A percentile compares a stretch with the other conserved stretches of the same genome.
Evolutionary conservation across 1,140 invertebrate genomes (phyloP).

Genomic region (Pseudomyrmex cubaensis): DNA sequence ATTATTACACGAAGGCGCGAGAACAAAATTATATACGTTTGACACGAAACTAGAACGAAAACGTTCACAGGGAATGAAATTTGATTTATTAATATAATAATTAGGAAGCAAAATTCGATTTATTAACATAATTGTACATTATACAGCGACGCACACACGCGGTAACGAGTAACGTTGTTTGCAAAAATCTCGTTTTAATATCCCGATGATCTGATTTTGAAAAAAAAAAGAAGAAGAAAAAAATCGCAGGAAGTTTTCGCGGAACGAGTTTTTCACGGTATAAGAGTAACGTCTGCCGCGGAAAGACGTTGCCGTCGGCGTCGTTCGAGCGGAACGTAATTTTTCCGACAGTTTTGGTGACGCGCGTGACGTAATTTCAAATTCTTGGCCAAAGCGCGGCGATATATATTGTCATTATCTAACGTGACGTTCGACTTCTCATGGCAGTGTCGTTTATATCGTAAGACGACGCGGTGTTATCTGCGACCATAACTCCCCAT

Average conservation of each 20-base stretch:
- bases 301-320: constrained; percentile 8
- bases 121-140: too few species aligned
- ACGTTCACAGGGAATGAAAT: too few species aligned
- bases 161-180: too few species aligned
- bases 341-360: constrained; percentile 43
- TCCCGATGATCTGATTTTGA: neutral
- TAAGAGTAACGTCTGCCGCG: neutral
- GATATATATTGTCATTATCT: constrained; percentile 64
- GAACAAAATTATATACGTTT: neutral
- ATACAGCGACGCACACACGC: neutral
- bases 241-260: neutral
- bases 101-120: too few species aligned
- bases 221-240: neutral
- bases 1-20: neutral
- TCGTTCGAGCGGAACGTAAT: constrained; percentile 28
- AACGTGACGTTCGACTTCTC: constrained; percentile 50
- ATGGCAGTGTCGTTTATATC: constrained; percentile 30
- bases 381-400: constrained; percentile 53
- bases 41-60: too few species aligned
- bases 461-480: constrained; percentile 58
- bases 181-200: neutral
- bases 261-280: too few species aligned
- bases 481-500: constrained; percentile 80
- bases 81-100: too few species aligned
- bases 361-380: constrained; percentile 55